phyloP scores from a whole-genome alignment of 2,888 invertebrate genomes.

The Trissolcus brochymenae region DNA sequence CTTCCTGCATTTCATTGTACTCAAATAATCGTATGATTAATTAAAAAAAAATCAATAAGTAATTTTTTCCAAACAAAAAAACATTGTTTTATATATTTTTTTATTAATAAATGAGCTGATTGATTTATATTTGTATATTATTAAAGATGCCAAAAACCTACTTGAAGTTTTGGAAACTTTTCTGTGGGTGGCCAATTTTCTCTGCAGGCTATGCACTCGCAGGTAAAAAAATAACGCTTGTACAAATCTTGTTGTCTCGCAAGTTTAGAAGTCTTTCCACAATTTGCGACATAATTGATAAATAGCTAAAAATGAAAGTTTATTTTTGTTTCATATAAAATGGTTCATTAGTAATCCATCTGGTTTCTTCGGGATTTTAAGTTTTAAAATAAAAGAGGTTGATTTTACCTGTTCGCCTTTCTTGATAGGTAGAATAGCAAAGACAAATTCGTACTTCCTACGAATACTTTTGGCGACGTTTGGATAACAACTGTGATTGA shows the following conservation, averaged over 20 bases:
- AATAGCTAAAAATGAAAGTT: slow-evolving; percentile 18
- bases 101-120: too few species aligned
- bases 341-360: too few species aligned
- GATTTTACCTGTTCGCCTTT: slow-evolving; percentile 22
- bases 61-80: too few species aligned
- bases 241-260: slow-evolving; percentile 11
- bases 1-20: not conserved
- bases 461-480: slow-evolving; percentile 15
- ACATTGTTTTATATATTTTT: too few species aligned
- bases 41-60: too few species aligned
- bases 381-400: too few species aligned
- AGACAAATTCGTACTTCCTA: slow-evolving; percentile 15
- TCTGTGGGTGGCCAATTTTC: slow-evolving; percentile 34
- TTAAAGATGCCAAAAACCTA: not conserved
- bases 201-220: slow-evolving; percentile 27
- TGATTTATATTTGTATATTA: not conserved
- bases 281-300: slow-evolving; percentile 32
- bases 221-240: slow-evolving; percentile 11
- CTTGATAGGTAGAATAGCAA: slow-evolving; percentile 27
- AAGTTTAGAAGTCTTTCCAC: slow-evolving; percentile 9
- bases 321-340: too few species aligned
- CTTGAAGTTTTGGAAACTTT: slow-evolving; percentile 7
- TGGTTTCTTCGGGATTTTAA: too few species aligned
- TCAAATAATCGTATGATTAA: not conserved
- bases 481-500: slow-evolving; percentile 35